A percentile compares a stretch with the other conserved stretches of the same genome.
phyloP scores from a whole-genome alignment of 2,113 vertebrate genomes.

The Salvelinus alpinus region DNA sequence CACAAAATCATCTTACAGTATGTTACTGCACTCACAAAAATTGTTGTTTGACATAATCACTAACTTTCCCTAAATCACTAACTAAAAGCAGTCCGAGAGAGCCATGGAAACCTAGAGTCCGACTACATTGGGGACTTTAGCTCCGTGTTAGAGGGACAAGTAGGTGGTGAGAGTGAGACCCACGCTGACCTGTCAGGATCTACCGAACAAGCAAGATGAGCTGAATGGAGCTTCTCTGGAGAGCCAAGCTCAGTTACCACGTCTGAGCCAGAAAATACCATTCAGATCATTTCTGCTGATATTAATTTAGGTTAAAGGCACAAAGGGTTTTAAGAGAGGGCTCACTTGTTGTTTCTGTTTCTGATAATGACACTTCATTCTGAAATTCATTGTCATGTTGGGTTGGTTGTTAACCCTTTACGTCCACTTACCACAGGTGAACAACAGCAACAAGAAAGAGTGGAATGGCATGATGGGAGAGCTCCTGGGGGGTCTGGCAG shows the following conservation, averaged over 20 bases:
- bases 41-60: no score
- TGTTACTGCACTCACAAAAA: no score
- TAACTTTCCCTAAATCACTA: not conserved
- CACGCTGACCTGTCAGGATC: not conserved
- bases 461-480: constrained; percentile 99
- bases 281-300: not conserved
- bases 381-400: not conserved
- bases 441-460: constrained; percentile 99
- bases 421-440: constrained; percentile 79
- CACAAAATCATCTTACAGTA: no score
- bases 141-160: not conserved
- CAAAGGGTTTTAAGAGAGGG: not conserved
- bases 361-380: not conserved
- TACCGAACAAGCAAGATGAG: not conserved
- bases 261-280: not conserved
- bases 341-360: not conserved
- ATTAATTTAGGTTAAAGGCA: not conserved
- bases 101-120: not conserved
- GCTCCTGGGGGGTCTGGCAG: constrained; percentile 92
- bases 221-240: constrained; percentile 5
- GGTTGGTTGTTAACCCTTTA: constrained; percentile 12
- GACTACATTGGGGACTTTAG: not conserved
- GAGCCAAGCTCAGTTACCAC: not conserved
- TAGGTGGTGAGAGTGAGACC: not conserved
- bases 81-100: not conserved